These are phyloP conservation scores for Torymus auratus DNA, from an alignment of 2,888 invertebrate species.

Conservation along the genomic window DNA sequence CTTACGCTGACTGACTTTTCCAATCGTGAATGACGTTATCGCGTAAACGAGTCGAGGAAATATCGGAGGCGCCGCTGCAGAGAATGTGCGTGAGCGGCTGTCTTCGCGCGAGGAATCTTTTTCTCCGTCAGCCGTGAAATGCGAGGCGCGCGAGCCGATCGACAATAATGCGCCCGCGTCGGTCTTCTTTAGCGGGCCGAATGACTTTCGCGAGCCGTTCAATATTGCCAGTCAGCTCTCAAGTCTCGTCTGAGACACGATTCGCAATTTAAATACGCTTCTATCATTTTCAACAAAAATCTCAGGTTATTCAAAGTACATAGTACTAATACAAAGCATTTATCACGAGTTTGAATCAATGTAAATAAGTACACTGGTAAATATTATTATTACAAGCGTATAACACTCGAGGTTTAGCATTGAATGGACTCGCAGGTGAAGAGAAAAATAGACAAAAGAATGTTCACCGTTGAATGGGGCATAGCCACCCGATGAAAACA, in stretches of 20 bases:
- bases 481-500: too few species aligned
- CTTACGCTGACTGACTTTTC: neutral
- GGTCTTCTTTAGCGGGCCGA: constrained; percentile 5
- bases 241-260: neutral
- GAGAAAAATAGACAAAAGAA: too few species aligned
- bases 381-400: too few species aligned
- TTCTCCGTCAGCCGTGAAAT: neutral
- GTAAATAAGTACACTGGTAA: too few species aligned
- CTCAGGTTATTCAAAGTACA: too few species aligned
- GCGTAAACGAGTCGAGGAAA: constrained; percentile 19
- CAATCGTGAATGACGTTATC: constrained; percentile 37
- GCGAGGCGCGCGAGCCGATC: constrained; percentile 23
- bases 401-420: too few species aligned
- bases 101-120: neutral
- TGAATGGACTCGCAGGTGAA: too few species aligned
- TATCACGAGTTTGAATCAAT: too few species aligned
- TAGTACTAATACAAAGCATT: too few species aligned
- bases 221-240: neutral
- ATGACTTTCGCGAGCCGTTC: constrained; percentile 18
- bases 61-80: neutral
- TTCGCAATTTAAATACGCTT: too few species aligned
- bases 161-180: constrained; percentile 22
- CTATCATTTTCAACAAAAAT: too few species aligned
- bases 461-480: too few species aligned
- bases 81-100: neutral